phyloP scores from a whole-genome alignment of 2,797 vertebrate species.

The Lithobates sylvaticus region DNA sequence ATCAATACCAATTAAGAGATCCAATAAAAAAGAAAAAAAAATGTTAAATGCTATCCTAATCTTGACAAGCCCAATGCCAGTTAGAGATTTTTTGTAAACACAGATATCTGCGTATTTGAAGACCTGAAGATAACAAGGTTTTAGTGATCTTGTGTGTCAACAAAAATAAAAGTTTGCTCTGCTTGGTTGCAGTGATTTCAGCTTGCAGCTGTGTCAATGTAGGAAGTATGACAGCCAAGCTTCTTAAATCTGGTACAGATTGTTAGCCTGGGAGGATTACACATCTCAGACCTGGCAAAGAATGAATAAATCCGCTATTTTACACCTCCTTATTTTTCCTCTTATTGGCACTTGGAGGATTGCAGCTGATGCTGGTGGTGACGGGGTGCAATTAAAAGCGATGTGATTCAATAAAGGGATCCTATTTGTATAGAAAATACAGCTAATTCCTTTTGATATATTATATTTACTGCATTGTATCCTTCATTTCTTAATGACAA shows the following conservation, averaged over 20 bases:
- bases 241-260: conserved; percentile 55
- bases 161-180: conserved; percentile 29
- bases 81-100: conserved; percentile 10
- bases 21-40: conserved; percentile 15
- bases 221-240: conserved; percentile 40
- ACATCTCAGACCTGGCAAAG: conserved; percentile 54
- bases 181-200: conserved; percentile 37
- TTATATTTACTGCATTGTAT: conserved; percentile 16
- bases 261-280: conserved; percentile 55
- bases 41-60: conserved; percentile 1
- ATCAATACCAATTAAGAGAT: conserved; percentile 57
- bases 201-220: conserved; percentile 43
- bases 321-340: conserved; percentile 52
- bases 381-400: conserved; percentile 19
- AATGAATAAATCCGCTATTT: conserved; percentile 50
- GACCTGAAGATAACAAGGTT: conserved; percentile 19
- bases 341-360: conserved; percentile 38
- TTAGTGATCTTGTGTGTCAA: conserved; percentile 13
- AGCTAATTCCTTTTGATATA: conserved; percentile 30
- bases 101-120: conserved; percentile 1
- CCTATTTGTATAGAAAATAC: conserved; percentile 24
- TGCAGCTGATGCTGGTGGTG: conserved; percentile 42
- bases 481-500: conserved; percentile 5
- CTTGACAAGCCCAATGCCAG: conserved; percentile 6
- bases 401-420: conserved; percentile 46